Conservation (phyloP, 2,797 vertebrate genomes). For the Xenentodon cancila region DNA sequence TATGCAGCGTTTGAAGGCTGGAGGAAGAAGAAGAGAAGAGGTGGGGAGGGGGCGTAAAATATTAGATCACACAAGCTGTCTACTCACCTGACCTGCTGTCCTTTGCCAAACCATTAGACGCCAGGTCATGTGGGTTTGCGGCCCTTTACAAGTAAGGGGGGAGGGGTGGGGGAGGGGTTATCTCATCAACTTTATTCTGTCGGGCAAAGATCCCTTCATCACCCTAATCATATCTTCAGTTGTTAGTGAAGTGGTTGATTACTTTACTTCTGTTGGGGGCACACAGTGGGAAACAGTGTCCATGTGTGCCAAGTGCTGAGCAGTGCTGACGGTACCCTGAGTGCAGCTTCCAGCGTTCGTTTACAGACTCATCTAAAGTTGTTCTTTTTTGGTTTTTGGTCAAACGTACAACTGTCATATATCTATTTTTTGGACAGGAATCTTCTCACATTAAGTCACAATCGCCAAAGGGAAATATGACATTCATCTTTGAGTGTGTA, state of each 20-base stretch:
- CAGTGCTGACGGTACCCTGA: background rate
- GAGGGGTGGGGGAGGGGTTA: constrained; percentile 13
- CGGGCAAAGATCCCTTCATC: constrained; percentile 66
- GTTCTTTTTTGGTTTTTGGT: constrained; percentile 22
- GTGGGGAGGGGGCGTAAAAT: constrained; percentile 50
- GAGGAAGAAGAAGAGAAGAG: constrained; percentile 12
- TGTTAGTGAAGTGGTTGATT: constrained; percentile 50
- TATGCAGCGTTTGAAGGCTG: constrained; percentile 67
- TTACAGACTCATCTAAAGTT: constrained; percentile 37
- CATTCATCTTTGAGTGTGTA: too few species aligned
- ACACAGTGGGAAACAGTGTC: background rate
- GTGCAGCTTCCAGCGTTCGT: constrained; percentile 4
- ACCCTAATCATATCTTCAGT: constrained; percentile 52
- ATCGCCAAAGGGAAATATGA: too few species aligned
- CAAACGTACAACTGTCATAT: background rate
- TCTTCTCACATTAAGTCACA: too few species aligned
- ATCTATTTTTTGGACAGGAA: too few species aligned
- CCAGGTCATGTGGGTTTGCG: constrained; percentile 61
- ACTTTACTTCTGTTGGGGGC: constrained; percentile 27
- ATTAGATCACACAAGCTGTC: constrained; percentile 56
- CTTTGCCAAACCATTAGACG: constrained; percentile 53
- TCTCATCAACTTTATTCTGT: constrained; percentile 66
- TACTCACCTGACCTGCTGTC: constrained; percentile 68
- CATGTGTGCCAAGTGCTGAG: constrained; percentile 1
- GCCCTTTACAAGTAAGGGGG: constrained; percentile 18